phyloP scores from a whole-genome alignment of 2,888 invertebrate genomes.

The Palloptera scutellata region DNA sequence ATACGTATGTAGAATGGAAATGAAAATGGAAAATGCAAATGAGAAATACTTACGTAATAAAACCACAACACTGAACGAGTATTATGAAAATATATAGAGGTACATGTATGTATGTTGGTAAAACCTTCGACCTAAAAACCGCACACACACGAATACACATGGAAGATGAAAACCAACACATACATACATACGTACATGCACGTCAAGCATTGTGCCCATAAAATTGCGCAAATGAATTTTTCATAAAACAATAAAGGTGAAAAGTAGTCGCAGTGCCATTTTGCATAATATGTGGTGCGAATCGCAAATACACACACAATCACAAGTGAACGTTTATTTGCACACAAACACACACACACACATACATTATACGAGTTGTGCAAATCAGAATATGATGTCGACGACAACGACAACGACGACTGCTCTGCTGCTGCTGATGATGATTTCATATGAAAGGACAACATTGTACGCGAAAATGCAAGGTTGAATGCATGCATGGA shows the following conservation, averaged over 20 bases:
- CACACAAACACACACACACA: not conserved
- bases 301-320: not conserved
- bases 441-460: too few species aligned
- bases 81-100: too few species aligned
- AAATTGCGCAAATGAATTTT: not conserved
- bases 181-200: slow-evolving; percentile 3
- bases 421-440: too few species aligned
- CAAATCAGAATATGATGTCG: not conserved
- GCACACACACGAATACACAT: not conserved
- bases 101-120: too few species aligned
- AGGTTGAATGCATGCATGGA: too few species aligned
- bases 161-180: slow-evolving; percentile 1
- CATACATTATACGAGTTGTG: not conserved
- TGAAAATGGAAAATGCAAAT: too few species aligned
- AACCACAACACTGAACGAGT: too few species aligned
- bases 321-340: not conserved
- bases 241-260: slow-evolving; percentile 7
- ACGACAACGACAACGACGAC: too few species aligned
- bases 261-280: slow-evolving; percentile 11
- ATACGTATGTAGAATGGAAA: too few species aligned
- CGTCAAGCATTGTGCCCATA: slow-evolving; percentile 3
- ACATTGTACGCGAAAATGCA: too few species aligned
- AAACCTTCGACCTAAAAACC: slow-evolving; percentile 9
- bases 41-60: too few species aligned
- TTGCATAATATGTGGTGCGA: not conserved